Conservation (phyloP, 2,113 vertebrate species). For the Cariama cristata region DNA sequence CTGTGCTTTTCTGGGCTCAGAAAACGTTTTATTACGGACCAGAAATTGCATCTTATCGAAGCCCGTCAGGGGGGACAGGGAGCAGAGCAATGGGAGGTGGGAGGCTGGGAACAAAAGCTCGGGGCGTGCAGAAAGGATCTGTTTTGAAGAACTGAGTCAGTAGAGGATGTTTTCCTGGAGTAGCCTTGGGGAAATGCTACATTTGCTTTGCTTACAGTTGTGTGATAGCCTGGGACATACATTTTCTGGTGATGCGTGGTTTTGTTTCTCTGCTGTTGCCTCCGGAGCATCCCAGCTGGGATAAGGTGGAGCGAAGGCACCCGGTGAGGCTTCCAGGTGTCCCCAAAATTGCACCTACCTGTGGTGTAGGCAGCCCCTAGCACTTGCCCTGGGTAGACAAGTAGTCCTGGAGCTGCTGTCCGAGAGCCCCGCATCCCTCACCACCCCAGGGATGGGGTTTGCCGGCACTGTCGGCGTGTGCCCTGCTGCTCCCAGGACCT, state of each 20-base stretch:
- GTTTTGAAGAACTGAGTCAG: not conserved
- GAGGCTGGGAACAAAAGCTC: not conserved
- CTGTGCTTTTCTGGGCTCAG: not conserved
- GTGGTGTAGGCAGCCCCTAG: not conserved
- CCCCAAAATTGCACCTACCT: not conserved
- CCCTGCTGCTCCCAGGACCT: not conserved
- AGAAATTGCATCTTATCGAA: not conserved
- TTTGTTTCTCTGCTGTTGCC: not conserved
- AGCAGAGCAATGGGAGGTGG: not conserved
- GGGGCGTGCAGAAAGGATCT: not conserved
- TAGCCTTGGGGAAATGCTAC: not conserved
- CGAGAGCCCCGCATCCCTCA: rapidly evolving
- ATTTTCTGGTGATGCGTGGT: not conserved
- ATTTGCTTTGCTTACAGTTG: not conserved
- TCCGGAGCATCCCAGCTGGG: not conserved
- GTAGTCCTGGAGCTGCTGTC: not conserved
- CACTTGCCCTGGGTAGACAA: not conserved
- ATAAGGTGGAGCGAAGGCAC: not conserved
- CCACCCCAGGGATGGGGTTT: rapidly evolving
- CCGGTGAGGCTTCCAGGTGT: not conserved
- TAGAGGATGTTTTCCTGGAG: conserved; percentile 10
- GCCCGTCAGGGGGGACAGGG: rapidly evolving
- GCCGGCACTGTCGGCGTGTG: rapidly evolving
- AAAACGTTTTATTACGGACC: not conserved
- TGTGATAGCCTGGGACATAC: not conserved